These are phyloP conservation scores for Julus scanicus DNA, from an alignment of 2,888 invertebrate genomes.

Conservation along the genomic window DNA sequence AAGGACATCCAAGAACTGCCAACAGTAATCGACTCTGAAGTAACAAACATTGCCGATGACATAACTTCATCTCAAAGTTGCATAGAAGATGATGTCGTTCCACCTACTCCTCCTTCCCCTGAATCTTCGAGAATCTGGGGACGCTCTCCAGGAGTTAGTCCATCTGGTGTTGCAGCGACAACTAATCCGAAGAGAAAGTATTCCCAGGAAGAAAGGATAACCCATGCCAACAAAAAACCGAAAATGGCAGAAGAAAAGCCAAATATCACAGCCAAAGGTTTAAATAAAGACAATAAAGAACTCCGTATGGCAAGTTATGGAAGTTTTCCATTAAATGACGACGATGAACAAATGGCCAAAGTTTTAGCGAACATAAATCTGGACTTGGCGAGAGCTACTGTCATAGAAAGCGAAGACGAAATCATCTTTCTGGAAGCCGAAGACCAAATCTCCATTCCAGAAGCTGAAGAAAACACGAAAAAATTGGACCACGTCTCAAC, in stretches of 20 bases:
- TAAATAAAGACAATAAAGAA: not conserved
- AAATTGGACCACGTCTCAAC: not conserved
- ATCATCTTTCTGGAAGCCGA: not conserved
- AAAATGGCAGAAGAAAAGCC: not conserved
- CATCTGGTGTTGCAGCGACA: not conserved
- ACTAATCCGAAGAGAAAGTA: not conserved
- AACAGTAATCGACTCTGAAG: not conserved
- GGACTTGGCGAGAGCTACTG: not conserved
- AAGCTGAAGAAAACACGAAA: not conserved
- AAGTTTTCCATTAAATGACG: not conserved
- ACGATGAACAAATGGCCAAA: not conserved
- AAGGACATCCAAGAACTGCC: not conserved
- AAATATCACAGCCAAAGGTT: not conserved
- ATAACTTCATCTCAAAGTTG: not conserved
- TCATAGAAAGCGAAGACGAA: not conserved
- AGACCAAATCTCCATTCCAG: not conserved
- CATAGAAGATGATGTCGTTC: not conserved
- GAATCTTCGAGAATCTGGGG: not conserved
- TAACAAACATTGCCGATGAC: not conserved
- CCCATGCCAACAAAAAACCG: not conserved
- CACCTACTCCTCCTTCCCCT: not conserved
- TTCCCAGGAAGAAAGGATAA: not conserved
- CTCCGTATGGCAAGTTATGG: not conserved
- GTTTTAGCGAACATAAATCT: not conserved
- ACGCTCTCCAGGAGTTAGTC: not conserved